A percentile compares a stretch with the other conserved stretches of the same genome.
Conservation (phyloP, 2,888 invertebrate genomes). For the Allygus modestus region DNA sequence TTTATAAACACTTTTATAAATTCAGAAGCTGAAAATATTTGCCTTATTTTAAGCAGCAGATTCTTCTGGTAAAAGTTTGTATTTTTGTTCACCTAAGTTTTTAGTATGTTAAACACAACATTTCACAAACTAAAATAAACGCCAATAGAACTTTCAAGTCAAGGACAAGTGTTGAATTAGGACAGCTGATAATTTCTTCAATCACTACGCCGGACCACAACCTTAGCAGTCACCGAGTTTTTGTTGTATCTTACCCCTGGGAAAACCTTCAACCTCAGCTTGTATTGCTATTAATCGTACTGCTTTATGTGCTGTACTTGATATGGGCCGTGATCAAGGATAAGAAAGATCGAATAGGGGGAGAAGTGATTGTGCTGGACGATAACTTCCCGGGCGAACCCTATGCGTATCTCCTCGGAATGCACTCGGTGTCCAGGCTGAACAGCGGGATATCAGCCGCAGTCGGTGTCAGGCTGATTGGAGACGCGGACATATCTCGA, state of each 20-base stretch:
- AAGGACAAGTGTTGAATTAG: no score
- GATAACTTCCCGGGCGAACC: constrained; percentile 29
- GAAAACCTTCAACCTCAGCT: neutral
- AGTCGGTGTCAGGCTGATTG: neutral
- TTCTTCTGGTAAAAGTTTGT: no score
- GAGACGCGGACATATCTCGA: neutral
- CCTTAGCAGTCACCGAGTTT: neutral
- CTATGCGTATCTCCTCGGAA: neutral
- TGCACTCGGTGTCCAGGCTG: neutral
- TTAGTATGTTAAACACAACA: no score
- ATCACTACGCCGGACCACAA: neutral
- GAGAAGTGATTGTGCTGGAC: constrained; percentile 3
- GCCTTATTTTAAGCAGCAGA: no score
- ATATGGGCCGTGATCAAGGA: neutral
- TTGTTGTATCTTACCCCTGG: neutral
- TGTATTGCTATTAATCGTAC: neutral
- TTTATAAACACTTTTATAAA: no score
- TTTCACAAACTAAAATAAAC: no score
- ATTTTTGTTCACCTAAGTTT: no score
- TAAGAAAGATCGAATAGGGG: neutral
- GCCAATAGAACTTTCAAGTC: no score
- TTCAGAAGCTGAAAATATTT: no score
- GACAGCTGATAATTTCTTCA: no score
- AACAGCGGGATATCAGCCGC: neutral
- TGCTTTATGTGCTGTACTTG: neutral